Percentiles rank a stretch among this genome's conserved stretches.
Evolutionary conservation across 2,113 vertebrate species (phyloP).

Genomic region (Pogona vitticeps): DNA sequence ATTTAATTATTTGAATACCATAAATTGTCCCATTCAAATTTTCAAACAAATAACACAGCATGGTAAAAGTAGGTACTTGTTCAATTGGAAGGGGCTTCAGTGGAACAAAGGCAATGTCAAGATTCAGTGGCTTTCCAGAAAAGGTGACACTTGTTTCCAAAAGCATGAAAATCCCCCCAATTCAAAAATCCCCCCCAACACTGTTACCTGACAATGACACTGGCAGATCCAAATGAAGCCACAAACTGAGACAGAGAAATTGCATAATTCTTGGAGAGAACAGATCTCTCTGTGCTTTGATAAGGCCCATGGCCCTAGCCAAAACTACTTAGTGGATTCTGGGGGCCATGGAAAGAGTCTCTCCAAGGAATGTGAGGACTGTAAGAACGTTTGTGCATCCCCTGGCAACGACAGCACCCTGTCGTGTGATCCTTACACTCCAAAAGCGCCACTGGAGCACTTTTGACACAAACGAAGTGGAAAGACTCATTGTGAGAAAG

Average conservation of each 20-base stretch:
- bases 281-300: neutral
- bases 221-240: neutral
- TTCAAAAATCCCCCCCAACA: neutral
- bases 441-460: neutral
- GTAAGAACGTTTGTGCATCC: too few species aligned
- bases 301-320: neutral
- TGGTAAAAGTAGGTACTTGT: neutral
- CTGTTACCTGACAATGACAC: too few species aligned
- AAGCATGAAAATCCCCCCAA: neutral
- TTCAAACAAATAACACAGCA: neutral
- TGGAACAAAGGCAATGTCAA: neutral
- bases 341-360: too few species aligned
- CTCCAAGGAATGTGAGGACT: too few species aligned
- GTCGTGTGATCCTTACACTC: too few species aligned
- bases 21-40: neutral
- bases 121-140: neutral
- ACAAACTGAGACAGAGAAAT: neutral
- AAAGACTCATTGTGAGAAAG: neutral
- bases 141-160: neutral
- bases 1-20: neutral
- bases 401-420: too few species aligned
- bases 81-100: constrained; percentile 9
- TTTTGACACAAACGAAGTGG: neutral
- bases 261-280: neutral
- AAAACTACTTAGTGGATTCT: neutral